Base-by-base conservation (phyloP, 1,140 invertebrate species). In the Anthonomus grandis region DNA sequence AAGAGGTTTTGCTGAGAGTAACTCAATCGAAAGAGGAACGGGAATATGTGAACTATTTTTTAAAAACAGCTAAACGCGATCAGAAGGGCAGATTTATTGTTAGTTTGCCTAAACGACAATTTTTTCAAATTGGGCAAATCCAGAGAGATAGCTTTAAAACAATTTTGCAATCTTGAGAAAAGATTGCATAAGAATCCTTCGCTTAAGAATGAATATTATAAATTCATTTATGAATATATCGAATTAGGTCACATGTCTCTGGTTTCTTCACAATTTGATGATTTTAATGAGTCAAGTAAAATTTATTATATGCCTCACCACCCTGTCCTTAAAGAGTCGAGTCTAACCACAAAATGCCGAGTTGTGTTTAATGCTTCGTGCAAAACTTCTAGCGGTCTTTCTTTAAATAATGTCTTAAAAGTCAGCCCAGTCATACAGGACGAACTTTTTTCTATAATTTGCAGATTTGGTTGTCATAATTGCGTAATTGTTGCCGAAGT, bases 221-320 rank as follows among this genome's bases (percentile, higher is more conserved):
- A 48, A 9, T 27, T 68, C 6, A 52, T 52, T n/a, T 4, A 39
- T 10, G 49, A 52, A 52, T 52, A 52, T 24, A 24, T 24, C 24
- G 13, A 39, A 10, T 52, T 52, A 52, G 24, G 41, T 39, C 13
- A 52, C 19, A 52, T 50, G 25, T 36, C 47, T 4, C 24, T 46
- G 24, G 6, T 46, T n/a, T 12, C 17, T 23, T 6, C 5, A 23
- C 12, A 8, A 9, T 13, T 21, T 21, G 27, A 44, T 54, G 9
- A 13, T 18, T 31, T 12, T 12, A 24, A 38, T 24, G 3, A 23
- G 18, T 2, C 27, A 10, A n/a, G n/a, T n/a, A n/a, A n/a, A n/a
- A n/a, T n/a, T n/a, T 67, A 56, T 53, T 78, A 74, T 54, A 36
- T 77, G 15, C 75, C 75, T 3, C 76, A 78, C 61, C 74, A 75